phyloP scores from a whole-genome alignment of 2,888 invertebrate genomes.

The Epirrhoe tristata region DNA sequence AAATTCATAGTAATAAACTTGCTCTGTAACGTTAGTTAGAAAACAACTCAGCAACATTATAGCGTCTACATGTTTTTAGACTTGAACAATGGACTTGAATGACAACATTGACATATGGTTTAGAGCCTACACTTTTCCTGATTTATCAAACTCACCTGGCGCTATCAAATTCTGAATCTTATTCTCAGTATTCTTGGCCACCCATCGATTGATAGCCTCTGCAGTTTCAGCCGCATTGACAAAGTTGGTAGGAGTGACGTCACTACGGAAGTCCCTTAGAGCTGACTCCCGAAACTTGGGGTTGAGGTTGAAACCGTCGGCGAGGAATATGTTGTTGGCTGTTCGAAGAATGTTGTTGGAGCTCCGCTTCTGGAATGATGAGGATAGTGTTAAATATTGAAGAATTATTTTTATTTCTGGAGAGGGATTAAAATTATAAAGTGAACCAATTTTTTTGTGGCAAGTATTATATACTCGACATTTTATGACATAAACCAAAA shows the following conservation, averaged over 20 bases:
- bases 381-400: not conserved
- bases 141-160: slow-evolving; percentile 71
- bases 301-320: slow-evolving; percentile 63
- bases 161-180: slow-evolving; percentile 87
- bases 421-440: too few species aligned
- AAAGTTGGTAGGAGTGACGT: slow-evolving; percentile 85
- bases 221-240: slow-evolving; percentile 73
- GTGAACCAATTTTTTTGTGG: too few species aligned
- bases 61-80: too few species aligned
- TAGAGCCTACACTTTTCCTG: too few species aligned
- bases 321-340: slow-evolving; percentile 70
- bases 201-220: slow-evolving; percentile 89
- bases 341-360: slow-evolving; percentile 67
- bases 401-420: too few species aligned
- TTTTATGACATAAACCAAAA: too few species aligned
- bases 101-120: too few species aligned
- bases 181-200: slow-evolving; percentile 87
- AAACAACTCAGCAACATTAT: too few species aligned
- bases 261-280: slow-evolving; percentile 80
- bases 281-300: slow-evolving; percentile 63
- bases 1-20: too few species aligned
- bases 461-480: too few species aligned
- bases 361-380: slow-evolving; percentile 61
- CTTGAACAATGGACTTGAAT: too few species aligned
- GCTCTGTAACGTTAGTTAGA: too few species aligned